phyloP scores from a whole-genome alignment of 2,888 invertebrate genomes.

The Diplolepis rosae region DNA sequence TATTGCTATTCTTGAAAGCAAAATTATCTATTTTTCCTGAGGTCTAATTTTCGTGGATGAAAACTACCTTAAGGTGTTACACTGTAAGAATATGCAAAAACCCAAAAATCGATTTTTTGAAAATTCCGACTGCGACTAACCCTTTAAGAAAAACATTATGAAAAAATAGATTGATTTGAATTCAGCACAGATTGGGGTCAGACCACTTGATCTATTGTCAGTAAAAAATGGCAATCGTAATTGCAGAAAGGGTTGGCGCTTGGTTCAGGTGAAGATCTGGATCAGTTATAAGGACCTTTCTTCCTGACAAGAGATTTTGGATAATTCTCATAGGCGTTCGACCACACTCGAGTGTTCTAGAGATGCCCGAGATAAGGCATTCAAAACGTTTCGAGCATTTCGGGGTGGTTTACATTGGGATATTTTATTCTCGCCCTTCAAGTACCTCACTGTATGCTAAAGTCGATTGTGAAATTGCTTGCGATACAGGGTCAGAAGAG shows the following conservation, averaged over 20 bases:
- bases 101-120: too few relatives aligned
- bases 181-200: neutral
- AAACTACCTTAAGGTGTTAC: too few relatives aligned
- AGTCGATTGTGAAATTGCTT: slow-evolving; percentile 48
- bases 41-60: too few relatives aligned
- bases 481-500: slow-evolving; percentile 34
- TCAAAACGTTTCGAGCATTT: slow-evolving; percentile 69
- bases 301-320: slow-evolving; percentile 63
- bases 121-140: too few relatives aligned
- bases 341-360: slow-evolving; percentile 70
- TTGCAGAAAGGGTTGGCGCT: slow-evolving; percentile 31
- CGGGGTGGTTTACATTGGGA: slow-evolving; percentile 58
- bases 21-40: too few relatives aligned
- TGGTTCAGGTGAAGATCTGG: slow-evolving; percentile 60
- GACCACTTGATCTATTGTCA: neutral
- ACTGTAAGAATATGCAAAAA: too few relatives aligned
- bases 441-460: slow-evolving; percentile 41
- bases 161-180: neutral
- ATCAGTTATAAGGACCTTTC: slow-evolving; percentile 68
- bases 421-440: slow-evolving; percentile 48
- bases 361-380: slow-evolving; percentile 71
- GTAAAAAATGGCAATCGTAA: neutral
- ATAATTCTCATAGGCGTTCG: slow-evolving; percentile 72
- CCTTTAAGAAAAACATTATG: too few relatives aligned
- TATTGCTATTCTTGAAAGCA: too few relatives aligned